These are phyloP conservation scores for Ceramica pisi DNA, from an alignment of 2,888 invertebrate genomes.

Conservation along the genomic window DNA sequence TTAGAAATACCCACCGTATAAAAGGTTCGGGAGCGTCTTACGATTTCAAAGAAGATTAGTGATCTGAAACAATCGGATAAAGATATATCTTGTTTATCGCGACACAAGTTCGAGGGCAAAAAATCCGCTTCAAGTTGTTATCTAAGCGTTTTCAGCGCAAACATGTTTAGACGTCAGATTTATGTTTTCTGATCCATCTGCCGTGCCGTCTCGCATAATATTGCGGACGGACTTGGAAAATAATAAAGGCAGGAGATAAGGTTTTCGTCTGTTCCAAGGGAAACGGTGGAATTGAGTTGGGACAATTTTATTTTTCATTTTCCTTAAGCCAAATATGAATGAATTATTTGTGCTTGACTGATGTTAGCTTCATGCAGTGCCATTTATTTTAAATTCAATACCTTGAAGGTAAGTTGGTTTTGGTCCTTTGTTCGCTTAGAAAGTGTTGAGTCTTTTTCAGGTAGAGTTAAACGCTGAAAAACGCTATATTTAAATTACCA, in stretches of 20 bases:
- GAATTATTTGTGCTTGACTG: constrained; percentile 78
- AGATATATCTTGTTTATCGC: constrained; percentile 62
- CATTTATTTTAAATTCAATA: constrained; percentile 70
- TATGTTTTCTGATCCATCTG: constrained; percentile 89
- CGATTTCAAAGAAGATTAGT: constrained; percentile 41
- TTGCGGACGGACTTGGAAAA: constrained; percentile 87
- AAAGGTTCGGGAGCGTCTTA: constrained; percentile 18
- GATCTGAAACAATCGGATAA: constrained; percentile 57
- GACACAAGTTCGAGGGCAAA: constrained; percentile 58
- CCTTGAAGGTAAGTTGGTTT: constrained; percentile 11
- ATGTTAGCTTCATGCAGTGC: constrained; percentile 71
- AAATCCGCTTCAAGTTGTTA: constrained; percentile 73
- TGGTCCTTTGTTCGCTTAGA: not conserved
- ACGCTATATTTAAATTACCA: not conserved
- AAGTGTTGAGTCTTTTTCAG: not conserved
- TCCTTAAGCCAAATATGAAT: constrained; percentile 79
- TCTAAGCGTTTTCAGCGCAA: constrained; percentile 78
- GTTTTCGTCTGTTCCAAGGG: constrained; percentile 83
- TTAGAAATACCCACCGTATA: not conserved
- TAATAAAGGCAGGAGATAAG: constrained; percentile 87
- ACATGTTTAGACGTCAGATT: constrained; percentile 88
- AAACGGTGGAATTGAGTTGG: constrained; percentile 82
- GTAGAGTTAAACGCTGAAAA: not conserved
- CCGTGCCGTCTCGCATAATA: constrained; percentile 86
- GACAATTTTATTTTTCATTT: constrained; percentile 86